Evolutionary conservation across 2,113 vertebrate species (phyloP).

Genomic region (Emydocephalus ijimae): DNA sequence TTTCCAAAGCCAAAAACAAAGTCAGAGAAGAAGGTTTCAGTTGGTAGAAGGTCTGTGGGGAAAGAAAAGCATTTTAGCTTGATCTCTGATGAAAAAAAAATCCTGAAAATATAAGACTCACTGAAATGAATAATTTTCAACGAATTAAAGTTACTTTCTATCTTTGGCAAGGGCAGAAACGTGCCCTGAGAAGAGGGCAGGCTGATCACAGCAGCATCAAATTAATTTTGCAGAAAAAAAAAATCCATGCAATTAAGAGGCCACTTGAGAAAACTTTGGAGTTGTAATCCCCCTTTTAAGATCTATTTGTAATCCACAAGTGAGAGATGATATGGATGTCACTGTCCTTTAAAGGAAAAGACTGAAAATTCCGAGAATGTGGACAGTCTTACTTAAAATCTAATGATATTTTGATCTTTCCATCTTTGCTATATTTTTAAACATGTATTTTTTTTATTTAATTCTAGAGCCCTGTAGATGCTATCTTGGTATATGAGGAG

Average conservation of each 20-base stretch:
- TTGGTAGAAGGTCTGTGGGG: constrained; percentile 68
- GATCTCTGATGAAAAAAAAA: neutral
- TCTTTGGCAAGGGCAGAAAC: neutral
- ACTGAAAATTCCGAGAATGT: neutral
- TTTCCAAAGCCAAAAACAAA: rapidly evolving
- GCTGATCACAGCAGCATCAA: neutral
- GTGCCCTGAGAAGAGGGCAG: neutral
- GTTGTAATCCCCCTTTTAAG: neutral
- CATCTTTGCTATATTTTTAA: neutral
- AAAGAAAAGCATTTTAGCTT: rapidly evolving
- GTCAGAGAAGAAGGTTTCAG: constrained; percentile 25
- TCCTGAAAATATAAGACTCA: neutral
- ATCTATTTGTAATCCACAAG: neutral
- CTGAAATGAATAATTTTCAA: neutral
- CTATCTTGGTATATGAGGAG: neutral
- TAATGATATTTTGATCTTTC: neutral
- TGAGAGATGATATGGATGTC: neutral
- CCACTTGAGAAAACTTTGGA: neutral
- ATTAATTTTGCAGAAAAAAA: neutral
- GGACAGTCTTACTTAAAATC: neutral
- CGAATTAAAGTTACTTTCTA: neutral
- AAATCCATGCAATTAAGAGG: neutral
- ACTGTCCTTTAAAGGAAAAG: neutral
- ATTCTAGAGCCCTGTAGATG: neutral
- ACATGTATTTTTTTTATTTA: neutral